Base-by-base conservation (phyloP, 1,140 invertebrate species). In the Zeugodacus cucurbitae region DNA sequence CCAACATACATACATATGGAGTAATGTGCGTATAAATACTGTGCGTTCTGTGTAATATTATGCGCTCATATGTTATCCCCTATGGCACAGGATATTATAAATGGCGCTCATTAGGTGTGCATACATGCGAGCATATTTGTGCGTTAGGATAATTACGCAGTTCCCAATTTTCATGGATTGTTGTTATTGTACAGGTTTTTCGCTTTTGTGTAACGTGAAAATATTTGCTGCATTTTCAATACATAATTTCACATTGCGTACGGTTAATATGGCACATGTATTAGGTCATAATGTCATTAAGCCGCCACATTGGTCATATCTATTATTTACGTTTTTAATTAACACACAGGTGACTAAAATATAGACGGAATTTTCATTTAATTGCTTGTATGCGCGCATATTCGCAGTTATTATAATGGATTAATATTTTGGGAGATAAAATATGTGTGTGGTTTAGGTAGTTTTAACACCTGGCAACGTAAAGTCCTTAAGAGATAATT, bases 261-360 rank as follows among this genome's bases (percentile, higher is more conserved):
- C 34, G 67, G 10, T 74, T 41, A 74, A 74, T 74, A 74, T 74
- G 67, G 67, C 67, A 37, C 34, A 37, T 74, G 67, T 22, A 74
- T 41, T 74, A 74, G 67, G 67, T 41, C 34, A 74, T 74, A 74
- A 74, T 74, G 67, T 41, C 67, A 74, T 74, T 74, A 41, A 74
- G 67, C 67, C 67, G n/a, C 67, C 67, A 32, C 67, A 37, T 41
- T 74, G 67, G 10, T 37, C 41, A 17, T 74, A 74, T 74, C 17
- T 37, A 74, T 74, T 74, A 74, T 74, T 74, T 48, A 26, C 41
- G 74, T 48, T 48, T 82, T 44, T 82, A 82, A 82, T 44, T 82
- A 82, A 82, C 74, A 82, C 74, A 48, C 37, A 82, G 41, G 37
- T 82, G 74, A 54, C n/a, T 82, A 26, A 48, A 82, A 48, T 29